phyloP scores from a whole-genome alignment of 2,797 vertebrate species.

The Phrynocephalus vlangalii region DNA sequence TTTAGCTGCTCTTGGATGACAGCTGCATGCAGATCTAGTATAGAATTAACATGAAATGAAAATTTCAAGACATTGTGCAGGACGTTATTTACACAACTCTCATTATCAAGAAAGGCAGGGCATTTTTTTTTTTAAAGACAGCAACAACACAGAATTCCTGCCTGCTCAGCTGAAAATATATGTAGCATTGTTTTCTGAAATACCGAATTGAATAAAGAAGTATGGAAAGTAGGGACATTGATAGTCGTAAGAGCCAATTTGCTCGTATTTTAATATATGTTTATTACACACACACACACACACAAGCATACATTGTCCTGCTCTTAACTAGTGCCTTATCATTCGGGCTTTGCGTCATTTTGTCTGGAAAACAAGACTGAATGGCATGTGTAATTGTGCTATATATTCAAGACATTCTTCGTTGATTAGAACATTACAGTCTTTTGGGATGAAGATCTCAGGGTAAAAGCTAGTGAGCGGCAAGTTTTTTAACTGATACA shows the following conservation, averaged over 20 bases:
- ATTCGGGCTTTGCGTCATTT: conserved; percentile 13
- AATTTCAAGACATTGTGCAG: conserved; percentile 61
- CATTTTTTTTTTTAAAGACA: conserved; percentile 1
- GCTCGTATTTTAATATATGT: background rate
- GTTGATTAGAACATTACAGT: background rate
- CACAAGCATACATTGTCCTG: background rate
- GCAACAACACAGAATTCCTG: conserved; percentile 44
- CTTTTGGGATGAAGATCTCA: background rate
- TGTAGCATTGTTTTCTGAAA: conserved; percentile 48
- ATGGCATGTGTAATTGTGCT: background rate
- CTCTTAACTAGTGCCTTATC: conserved; percentile 29
- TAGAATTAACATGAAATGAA: conserved; percentile 61
- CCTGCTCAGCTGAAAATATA: conserved; percentile 57
- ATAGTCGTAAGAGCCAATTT: conserved; percentile 36
- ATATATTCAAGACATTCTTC: background rate
- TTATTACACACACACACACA: background rate
- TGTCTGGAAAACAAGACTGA: background rate
- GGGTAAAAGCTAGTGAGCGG: background rate
- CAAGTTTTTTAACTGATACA: too few relatives aligned
- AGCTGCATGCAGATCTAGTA: conserved; percentile 56
- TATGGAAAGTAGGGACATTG: conserved; percentile 51
- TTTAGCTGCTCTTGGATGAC: conserved; percentile 59
- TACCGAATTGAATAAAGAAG: conserved; percentile 55
- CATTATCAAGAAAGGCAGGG: conserved; percentile 65
- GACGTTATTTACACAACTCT: conserved; percentile 72